These are phyloP conservation scores for Adineta ricciae DNA, from an alignment of 2,888 invertebrate species.

Conservation along the genomic window DNA sequence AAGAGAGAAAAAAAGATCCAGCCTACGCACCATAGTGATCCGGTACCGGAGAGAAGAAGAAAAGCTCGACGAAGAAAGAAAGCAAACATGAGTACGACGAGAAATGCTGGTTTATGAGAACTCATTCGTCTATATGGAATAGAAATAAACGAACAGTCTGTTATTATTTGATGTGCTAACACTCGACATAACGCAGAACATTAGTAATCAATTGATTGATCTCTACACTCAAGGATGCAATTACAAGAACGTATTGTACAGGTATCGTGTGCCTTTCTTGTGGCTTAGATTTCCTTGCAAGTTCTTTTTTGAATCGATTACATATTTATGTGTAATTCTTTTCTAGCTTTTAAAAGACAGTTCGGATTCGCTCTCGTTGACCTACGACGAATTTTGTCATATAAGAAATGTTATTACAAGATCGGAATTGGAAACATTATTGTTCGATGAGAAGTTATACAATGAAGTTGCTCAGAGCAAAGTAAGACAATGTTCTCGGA, in stretches of 20 bases:
- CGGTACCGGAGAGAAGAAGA: background rate
- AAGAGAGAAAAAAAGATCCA: background rate
- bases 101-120: background rate
- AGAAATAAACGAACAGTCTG: background rate
- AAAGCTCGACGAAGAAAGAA: background rate
- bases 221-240: background rate
- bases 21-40: background rate
- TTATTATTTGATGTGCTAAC: background rate
- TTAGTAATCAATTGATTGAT: background rate
- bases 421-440: background rate
- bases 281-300: no score
- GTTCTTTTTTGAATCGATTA: no score
- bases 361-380: slow-evolving; percentile 16
- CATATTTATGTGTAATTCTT: background rate
- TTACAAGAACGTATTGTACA: background rate
- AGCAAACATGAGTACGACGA: background rate
- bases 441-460: background rate
- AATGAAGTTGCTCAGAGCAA: background rate
- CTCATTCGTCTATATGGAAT: background rate
- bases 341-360: slow-evolving; percentile 13
- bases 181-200: background rate
- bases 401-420: slow-evolving; percentile 1
- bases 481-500: no score
- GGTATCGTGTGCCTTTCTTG: background rate
- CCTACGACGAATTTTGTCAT: slow-evolving; percentile 4